A percentile compares a stretch with the other conserved stretches of the same genome.
These are phyloP conservation scores for Drosophila stalkeri DNA, from an alignment of 2,888 invertebrate species.

Conservation along the genomic window DNA sequence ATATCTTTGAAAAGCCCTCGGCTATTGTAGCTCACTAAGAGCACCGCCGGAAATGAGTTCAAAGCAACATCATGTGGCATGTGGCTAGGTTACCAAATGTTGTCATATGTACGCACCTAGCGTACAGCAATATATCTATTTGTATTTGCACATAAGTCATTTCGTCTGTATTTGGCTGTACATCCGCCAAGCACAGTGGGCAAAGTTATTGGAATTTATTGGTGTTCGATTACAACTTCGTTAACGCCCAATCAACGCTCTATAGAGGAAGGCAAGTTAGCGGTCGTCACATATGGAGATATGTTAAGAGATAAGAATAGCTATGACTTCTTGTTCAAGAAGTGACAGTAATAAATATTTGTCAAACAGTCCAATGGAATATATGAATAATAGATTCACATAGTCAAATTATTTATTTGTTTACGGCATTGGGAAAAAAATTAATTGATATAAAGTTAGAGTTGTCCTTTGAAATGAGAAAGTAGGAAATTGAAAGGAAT, in stretches of 20 bases:
- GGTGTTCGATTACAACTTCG: neutral
- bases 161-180: slow-evolving; percentile 27
- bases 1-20: slow-evolving; percentile 56
- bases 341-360: neutral
- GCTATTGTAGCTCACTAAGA: slow-evolving; percentile 16
- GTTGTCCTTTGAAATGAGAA: too few relatives aligned
- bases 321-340: neutral
- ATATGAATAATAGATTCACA: neutral
- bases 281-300: too few relatives aligned
- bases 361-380: neutral
- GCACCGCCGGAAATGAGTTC: slow-evolving; percentile 40
- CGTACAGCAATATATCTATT: slow-evolving; percentile 14
- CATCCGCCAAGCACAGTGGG: slow-evolving; percentile 37
- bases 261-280: neutral
- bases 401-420: neutral
- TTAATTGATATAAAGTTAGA: too few relatives aligned
- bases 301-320: too few relatives aligned
- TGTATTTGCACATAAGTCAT: slow-evolving; percentile 48
- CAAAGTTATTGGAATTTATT: neutral
- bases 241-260: neutral
- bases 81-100: slow-evolving; percentile 51
- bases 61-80: slow-evolving; percentile 51
- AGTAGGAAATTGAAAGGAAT: too few relatives aligned
- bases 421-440: too few relatives aligned
- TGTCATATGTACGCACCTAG: neutral